phyloP scores from a whole-genome alignment of 2,797 vertebrate genomes.

The Centroberyx gerrardi region DNA sequence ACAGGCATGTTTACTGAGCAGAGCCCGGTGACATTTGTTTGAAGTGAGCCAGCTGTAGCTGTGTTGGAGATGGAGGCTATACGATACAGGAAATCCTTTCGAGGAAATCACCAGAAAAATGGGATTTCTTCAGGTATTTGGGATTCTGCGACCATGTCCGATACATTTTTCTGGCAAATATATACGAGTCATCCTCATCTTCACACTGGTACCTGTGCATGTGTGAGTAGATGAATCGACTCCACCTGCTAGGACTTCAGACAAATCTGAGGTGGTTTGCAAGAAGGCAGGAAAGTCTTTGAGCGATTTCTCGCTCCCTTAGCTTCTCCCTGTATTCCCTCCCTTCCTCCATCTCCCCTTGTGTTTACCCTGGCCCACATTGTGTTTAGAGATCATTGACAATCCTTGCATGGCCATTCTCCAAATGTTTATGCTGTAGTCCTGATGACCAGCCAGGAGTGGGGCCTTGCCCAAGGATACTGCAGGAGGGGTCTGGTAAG shows the following conservation, averaged over 20 bases:
- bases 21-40: slow-evolving; percentile 65
- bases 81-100: background rate
- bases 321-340: slow-evolving; percentile 27
- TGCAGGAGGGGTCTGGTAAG: background rate
- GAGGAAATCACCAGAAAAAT: background rate
- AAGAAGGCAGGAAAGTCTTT: slow-evolving; percentile 14
- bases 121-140: too few species aligned
- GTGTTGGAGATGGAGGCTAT: background rate
- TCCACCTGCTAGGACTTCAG: slow-evolving; percentile 20
- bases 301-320: slow-evolving; percentile 12
- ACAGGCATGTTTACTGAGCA: slow-evolving; percentile 35
- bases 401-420: slow-evolving; percentile 56
- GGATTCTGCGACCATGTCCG: too few species aligned
- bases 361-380: slow-evolving; percentile 65
- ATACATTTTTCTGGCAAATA: too few species aligned
- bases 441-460: slow-evolving; percentile 27
- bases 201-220: slow-evolving; percentile 2
- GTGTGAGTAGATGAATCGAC: background rate
- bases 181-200: background rate
- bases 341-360: slow-evolving; percentile 6
- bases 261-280: slow-evolving; percentile 12
- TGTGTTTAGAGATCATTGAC: slow-evolving; percentile 70
- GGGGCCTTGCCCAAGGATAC: slow-evolving; percentile 4
- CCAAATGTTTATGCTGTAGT: slow-evolving; percentile 74
- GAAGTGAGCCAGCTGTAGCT: slow-evolving; percentile 64